Evolutionary conservation across 2,113 vertebrate genomes (phyloP).

Genomic region (Labeo rohita): DNA sequence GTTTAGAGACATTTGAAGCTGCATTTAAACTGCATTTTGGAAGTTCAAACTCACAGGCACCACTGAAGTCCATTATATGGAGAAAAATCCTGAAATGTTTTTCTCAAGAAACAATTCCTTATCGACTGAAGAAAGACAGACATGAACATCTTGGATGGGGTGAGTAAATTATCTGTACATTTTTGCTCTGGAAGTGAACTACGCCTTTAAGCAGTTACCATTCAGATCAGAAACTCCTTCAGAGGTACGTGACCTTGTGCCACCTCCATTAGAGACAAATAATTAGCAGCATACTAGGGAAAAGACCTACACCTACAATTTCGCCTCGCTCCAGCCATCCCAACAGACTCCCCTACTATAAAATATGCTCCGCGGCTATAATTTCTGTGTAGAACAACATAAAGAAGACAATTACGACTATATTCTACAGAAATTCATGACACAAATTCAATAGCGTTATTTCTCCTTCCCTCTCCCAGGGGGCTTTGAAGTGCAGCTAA

Average conservation of each 20-base stretch:
- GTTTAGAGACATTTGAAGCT: too few species aligned
- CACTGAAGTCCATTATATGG: too few species aligned
- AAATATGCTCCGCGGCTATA: constrained; percentile 40
- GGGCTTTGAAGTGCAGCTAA: constrained; percentile 47
- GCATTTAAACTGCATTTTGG: too few species aligned
- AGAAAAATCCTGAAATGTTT: too few species aligned
- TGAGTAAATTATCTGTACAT: too few species aligned
- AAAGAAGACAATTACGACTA: constrained; percentile 51
- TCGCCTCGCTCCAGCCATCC: background rate
- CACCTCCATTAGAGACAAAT: constrained; percentile 24
- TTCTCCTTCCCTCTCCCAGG: constrained; percentile 22
- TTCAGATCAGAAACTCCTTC: background rate
- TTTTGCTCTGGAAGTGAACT: too few species aligned
- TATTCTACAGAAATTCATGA: constrained; percentile 60
- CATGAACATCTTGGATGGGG: too few species aligned
- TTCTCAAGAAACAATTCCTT: too few species aligned
- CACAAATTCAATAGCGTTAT: constrained; percentile 49
- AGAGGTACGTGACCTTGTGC: background rate
- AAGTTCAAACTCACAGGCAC: too few species aligned
- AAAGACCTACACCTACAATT: background rate
- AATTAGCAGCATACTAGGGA: constrained; percentile 26
- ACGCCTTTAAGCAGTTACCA: background rate
- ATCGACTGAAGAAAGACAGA: too few species aligned
- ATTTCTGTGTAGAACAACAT: constrained; percentile 60
- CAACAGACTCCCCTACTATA: constrained; percentile 20